Conservation (phyloP, 2,797 vertebrate genomes). For the Mionectes olivaceus region DNA sequence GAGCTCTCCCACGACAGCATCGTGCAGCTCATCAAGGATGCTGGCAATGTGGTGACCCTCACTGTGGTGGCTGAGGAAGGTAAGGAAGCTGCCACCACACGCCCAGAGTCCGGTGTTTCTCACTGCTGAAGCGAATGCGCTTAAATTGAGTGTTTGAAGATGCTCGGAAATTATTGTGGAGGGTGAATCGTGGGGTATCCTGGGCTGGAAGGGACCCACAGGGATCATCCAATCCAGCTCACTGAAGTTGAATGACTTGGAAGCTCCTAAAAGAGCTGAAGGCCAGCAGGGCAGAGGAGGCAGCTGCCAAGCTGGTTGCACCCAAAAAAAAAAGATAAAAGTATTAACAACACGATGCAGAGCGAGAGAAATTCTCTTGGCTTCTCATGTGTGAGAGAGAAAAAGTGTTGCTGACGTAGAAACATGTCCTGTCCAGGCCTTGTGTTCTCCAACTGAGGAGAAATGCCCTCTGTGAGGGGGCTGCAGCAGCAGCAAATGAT, state of each 20-base stretch:
- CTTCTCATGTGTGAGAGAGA: background rate
- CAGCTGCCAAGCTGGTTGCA: background rate
- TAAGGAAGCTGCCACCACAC: slow-evolving; percentile 57
- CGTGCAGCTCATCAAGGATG: slow-evolving; percentile 97
- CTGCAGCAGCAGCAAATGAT: background rate
- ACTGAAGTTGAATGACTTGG: background rate
- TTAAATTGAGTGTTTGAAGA: background rate
- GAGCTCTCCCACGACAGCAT: slow-evolving; percentile 95
- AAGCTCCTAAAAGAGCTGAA: background rate
- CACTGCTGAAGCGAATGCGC: background rate
- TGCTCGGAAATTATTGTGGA: background rate
- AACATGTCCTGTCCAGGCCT: background rate
- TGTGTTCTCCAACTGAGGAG: background rate
- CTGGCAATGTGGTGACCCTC: slow-evolving; percentile 90
- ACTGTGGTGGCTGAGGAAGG: slow-evolving; percentile 95
- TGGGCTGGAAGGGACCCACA: background rate
- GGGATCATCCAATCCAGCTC: background rate
- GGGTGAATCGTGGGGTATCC: background rate
- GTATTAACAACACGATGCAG: background rate
- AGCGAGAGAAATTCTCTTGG: background rate
- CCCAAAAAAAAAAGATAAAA: background rate
- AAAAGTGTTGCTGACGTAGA: background rate
- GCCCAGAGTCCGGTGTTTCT: background rate
- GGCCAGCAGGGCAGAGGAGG: background rate
- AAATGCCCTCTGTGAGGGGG: background rate